Conservation (phyloP, 2,113 vertebrate species). For the Stegostoma tigrinum region DNA sequence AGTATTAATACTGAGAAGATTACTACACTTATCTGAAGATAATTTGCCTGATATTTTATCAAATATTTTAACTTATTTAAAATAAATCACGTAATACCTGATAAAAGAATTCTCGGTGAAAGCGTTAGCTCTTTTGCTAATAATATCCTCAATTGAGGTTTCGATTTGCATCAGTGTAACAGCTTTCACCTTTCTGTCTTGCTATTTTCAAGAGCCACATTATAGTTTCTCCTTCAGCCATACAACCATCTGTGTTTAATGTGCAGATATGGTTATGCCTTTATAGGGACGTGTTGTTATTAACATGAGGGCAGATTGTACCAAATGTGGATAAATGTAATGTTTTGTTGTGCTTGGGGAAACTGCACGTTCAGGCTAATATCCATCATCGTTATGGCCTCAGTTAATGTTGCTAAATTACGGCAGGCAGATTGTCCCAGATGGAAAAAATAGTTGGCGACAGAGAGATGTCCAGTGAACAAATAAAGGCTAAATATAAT, state of each 20-base stretch:
- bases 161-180: not conserved
- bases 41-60: not conserved
- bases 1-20: not conserved
- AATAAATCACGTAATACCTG: not conserved
- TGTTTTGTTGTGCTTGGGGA: not conserved
- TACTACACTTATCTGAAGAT: not conserved
- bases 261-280: not conserved
- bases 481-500: not conserved
- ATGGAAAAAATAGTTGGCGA: not conserved
- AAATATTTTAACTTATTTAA: not conserved
- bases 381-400: conserved; percentile 10
- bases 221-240: not conserved
- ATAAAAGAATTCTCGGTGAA: not conserved
- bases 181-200: not conserved
- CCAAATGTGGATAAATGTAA: not conserved
- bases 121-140: not conserved
- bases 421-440: not conserved
- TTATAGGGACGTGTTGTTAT: not conserved
- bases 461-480: not conserved
- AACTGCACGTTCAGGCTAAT: not conserved
- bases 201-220: not conserved
- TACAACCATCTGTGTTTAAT: not conserved
- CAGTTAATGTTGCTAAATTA: not conserved
- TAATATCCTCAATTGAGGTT: not conserved
- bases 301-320: not conserved